Base-by-base conservation (phyloP, 2,113 vertebrate species). In the Pimephales promelas region DNA sequence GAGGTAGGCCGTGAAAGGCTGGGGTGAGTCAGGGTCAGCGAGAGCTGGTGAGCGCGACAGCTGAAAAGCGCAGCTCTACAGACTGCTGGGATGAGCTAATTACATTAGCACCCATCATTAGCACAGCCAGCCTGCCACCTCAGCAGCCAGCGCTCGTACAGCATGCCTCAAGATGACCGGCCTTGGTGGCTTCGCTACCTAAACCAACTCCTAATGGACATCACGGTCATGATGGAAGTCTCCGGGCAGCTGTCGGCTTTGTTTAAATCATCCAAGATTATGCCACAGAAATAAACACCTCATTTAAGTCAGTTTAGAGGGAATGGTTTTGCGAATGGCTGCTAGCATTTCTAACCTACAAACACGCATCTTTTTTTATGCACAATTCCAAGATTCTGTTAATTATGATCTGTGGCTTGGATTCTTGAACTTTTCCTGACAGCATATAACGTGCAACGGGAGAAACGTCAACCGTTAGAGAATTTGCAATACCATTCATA, bases 91-190 rank as follows among this genome's bases (percentile, higher is more conserved):
- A 92, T 93, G 91, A 92, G 91, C 92, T 91, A 91, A 95, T 93
- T 83, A 91, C 78, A 89, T 92, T 93, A 93, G 93, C 92, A 92
- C 92, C 93, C 94, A 94, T 92, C 92, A 93, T 92, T 90, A 89
- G 91, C 90, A 90, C 74, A 77, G 83, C 85, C 90, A 90, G 92
- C 91, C 77, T 78, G 59, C 83, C 92, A 45, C 80, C 83, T 75
- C 83, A 84, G 56, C 81, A 47, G 78, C 72, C 78, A 68, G 62
- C 18, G 22, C 70, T 43, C 66, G 56, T 59, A 61, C 59, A 76
- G 78, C 86, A 24, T 24, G 54, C 57, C 83, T 73, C 26, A 49
- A 77, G 78, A 52, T 20, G 22, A 81, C 34, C 34, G 81, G 77
- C 77, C 66, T 18, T 4, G 59, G 28, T 52, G 61, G 47, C 77